Percentiles rank a stretch among this genome's conserved stretches.
Conservation (phyloP, 1,140 invertebrate species). For the Trichonephila clavata region DNA sequence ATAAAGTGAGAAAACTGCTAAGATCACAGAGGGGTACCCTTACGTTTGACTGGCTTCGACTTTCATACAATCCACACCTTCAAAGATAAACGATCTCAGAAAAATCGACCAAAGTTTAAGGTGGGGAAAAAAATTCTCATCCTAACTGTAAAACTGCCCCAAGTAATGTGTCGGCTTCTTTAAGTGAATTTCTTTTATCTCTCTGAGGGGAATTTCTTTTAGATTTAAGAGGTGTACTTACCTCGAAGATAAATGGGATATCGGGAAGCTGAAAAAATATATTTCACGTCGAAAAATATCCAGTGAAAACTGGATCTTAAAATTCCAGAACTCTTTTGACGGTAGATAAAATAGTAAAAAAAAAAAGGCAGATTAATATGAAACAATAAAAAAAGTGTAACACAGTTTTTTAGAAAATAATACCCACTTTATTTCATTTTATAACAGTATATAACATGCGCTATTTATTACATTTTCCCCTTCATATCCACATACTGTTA, state of each 20-base stretch:
- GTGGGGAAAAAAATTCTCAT: neutral
- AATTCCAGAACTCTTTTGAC: neutral
- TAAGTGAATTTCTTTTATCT: conserved; percentile 40
- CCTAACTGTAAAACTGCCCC: conserved; percentile 12
- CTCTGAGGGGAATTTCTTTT: conserved; percentile 4
- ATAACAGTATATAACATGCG: no score
- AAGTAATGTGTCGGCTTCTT: conserved; percentile 16
- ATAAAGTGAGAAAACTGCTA: neutral
- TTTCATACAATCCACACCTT: neutral
- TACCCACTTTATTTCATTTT: no score
- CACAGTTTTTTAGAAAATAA: no score
- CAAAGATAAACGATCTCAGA: neutral
- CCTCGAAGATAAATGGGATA: neutral
- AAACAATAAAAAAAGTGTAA: no score
- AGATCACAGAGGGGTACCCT: neutral
- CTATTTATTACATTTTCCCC: no score
- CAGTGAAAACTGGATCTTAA: neutral
- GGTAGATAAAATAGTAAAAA: neutral
- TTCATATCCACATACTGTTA: no score
- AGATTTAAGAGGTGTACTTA: conserved; percentile 24
- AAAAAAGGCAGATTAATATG: neutral
- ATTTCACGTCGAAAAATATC: neutral
- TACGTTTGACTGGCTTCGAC: neutral
- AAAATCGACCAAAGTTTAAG: neutral
- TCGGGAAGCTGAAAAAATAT: neutral